Base-by-base conservation (phyloP, 2,113 vertebrate genomes). In the Atherinomorus stipes region DNA sequence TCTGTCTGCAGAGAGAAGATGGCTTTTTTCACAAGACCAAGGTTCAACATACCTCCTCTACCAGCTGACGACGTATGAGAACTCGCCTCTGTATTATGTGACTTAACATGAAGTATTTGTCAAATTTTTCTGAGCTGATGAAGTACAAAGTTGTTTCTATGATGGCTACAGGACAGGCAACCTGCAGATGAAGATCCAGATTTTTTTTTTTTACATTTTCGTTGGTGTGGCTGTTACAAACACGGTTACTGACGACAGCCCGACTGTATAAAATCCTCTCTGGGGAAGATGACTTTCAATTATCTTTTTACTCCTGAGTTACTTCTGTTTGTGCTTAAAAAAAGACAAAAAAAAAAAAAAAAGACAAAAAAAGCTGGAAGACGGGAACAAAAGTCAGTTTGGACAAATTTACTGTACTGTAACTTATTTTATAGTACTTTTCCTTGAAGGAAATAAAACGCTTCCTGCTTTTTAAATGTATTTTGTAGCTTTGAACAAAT, bases 371-470 rank as follows among this genome's bases (percentile, higher is more conserved):
- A 96, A 94, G 96, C 96, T 97, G 96, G 96, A 97, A 96, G 95
- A 95, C 92, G 96, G 96, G 96, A 98, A 96, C 96, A 96, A 98
- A 81, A 95, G 95, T 96, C 94, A 94, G 95, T 96, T 97, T 95
- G 95, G 95, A 96, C 94, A 96, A 95, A 96, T 96, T 98, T 95
- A 96, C 95, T 98, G 96, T 97, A 98, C 96, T 98, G 96, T 99
- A 99, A 98, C 96, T 99, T 98, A 99, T 98, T 99, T 93, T 98
- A 98, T 98, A 98, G 97, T 97, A 96, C 95, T 96, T 98, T 98
- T 98, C 97, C 97, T 98, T 98, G 96, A 98, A 97, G 96, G 97
- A 98, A 98, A 98, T 93, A 68, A 83, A 74, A 80, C 40, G 80
- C 95, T 95, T 94, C 93, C 93, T 95, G 95, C 95, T 95, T 91